These are phyloP conservation scores for Addax nasomaculatus DNA, from an alignment of 2,113 vertebrate genomes.

Conservation along the genomic window DNA sequence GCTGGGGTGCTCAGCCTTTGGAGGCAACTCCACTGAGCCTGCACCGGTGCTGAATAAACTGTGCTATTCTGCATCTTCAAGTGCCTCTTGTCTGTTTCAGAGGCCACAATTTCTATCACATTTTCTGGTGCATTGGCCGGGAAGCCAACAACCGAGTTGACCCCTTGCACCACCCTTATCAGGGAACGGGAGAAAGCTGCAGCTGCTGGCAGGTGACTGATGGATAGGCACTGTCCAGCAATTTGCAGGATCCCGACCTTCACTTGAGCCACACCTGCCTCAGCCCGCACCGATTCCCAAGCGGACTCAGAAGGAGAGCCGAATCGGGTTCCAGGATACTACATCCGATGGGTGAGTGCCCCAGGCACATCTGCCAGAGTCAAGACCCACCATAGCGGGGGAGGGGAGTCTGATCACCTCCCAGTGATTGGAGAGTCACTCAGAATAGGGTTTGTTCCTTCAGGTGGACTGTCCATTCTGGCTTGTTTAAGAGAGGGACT, in stretches of 20 bases:
- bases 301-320: not conserved
- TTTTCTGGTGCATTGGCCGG: not conserved
- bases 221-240: not conserved
- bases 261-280: not conserved
- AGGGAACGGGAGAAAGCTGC: not conserved
- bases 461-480: not conserved
- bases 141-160: not conserved
- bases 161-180: not conserved
- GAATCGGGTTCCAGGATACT: not conserved
- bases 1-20: not conserved
- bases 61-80: not conserved
- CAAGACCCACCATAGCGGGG: not conserved
- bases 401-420: not conserved
- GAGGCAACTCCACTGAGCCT: not conserved
- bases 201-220: not conserved
- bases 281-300: not conserved
- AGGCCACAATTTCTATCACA: not conserved
- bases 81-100: not conserved
- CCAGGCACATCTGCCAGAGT: not conserved
- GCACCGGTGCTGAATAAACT: not conserved
- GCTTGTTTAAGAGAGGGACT: not conserved
- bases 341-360: rapidly evolving
- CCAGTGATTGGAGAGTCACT: not conserved
- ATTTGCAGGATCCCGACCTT: not conserved
- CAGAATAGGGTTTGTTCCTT: not conserved